Evolutionary conservation across 2,113 vertebrate genomes (phyloP).

Genomic region (Collichthys lucidus): DNA sequence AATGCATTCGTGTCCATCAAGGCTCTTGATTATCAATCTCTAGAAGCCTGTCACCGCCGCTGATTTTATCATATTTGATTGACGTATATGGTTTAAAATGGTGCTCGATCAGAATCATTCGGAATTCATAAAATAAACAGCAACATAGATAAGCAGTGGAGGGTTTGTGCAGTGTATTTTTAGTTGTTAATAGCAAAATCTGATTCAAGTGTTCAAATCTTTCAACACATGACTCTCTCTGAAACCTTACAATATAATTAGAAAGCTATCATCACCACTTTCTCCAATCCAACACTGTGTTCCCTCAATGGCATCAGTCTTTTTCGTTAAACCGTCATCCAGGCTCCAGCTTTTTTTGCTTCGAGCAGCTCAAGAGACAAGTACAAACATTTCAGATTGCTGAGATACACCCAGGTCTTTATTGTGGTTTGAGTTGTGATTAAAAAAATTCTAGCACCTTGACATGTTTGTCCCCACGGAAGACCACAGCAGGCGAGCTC

Average conservation of each 20-base stretch:
- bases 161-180: too few relatives aligned
- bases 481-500: constrained; percentile 8
- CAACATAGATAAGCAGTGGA: too few relatives aligned
- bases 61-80: background rate
- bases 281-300: constrained; percentile 1
- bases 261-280: background rate
- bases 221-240: too few relatives aligned
- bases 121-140: background rate
- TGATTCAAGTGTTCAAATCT: too few relatives aligned
- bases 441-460: constrained; percentile 32
- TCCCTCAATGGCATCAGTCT: background rate
- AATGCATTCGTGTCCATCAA: constrained; percentile 64
- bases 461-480: constrained; percentile 50
- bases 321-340: background rate
- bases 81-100: constrained; percentile 8
- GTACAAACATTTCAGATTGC: constrained; percentile 28
- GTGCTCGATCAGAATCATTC: background rate
- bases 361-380: constrained; percentile 12
- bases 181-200: too few relatives aligned
- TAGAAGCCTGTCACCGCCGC: constrained; percentile 38
- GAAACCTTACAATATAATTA: background rate
- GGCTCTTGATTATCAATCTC: constrained; percentile 29
- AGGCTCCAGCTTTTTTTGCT: constrained; percentile 4
- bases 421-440: constrained; percentile 57
- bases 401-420: constrained; percentile 19